phyloP scores from a whole-genome alignment of 2,113 vertebrate species.

The Vireo altiloquus region DNA sequence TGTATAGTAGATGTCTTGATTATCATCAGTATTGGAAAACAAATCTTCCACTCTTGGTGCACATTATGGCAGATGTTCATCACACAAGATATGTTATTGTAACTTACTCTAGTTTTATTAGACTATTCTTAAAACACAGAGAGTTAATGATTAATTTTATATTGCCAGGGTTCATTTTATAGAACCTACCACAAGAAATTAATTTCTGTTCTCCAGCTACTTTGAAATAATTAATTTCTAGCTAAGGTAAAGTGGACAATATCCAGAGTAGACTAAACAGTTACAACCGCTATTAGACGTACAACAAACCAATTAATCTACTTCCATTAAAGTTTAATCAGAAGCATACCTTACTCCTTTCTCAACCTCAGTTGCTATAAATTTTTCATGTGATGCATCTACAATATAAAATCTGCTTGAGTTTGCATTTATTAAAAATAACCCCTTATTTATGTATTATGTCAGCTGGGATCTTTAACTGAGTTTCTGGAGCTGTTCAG shows the following conservation, averaged over 20 bases:
- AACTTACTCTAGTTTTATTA: background rate
- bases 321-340: background rate
- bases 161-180: background rate
- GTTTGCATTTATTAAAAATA: background rate
- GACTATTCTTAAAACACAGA: background rate
- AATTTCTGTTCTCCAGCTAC: background rate
- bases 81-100: background rate
- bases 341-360: background rate
- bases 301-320: background rate
- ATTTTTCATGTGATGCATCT: background rate
- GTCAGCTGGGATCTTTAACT: background rate
- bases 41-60: background rate
- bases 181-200: background rate
- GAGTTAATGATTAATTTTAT: background rate
- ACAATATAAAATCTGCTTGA: background rate
- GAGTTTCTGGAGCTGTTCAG: background rate
- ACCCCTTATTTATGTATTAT: background rate
- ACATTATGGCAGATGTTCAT: background rate
- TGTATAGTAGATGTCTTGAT: background rate
- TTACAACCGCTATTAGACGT: background rate
- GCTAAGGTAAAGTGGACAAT: background rate
- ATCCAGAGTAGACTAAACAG: background rate
- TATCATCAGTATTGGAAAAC: background rate
- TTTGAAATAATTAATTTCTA: background rate
- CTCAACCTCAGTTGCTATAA: background rate